Evolutionary conservation across 2,888 invertebrate species (phyloP).

Genomic region (Callimorpha dominula): DNA sequence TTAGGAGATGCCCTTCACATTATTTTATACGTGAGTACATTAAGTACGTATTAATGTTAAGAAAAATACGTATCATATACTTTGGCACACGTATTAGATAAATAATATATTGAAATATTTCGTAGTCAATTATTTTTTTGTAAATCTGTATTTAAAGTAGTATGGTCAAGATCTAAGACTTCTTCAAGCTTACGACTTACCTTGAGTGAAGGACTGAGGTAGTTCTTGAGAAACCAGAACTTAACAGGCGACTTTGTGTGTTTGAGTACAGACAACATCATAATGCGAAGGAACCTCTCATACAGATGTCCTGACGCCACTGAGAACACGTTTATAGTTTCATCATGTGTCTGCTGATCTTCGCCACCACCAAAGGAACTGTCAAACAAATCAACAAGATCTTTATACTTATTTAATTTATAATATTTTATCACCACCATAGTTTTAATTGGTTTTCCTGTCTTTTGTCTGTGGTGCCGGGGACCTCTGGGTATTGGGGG

Average conservation of each 20-base stretch:
- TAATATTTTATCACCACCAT: background rate
- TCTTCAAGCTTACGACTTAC: constrained; percentile 70
- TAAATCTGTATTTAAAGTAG: no score
- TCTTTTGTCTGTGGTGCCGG: no score
- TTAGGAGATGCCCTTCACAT: no score
- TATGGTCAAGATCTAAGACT: background rate
- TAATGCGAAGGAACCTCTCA: constrained; percentile 98
- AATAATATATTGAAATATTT: no score
- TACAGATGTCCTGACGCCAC: constrained; percentile 99
- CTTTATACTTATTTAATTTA: background rate
- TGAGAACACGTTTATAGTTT: constrained; percentile 98
- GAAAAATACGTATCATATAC: no score
- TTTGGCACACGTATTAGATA: no score
- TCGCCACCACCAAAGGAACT: constrained; percentile 87
- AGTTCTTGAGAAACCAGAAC: constrained; percentile 99
- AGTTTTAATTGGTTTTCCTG: background rate
- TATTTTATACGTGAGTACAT: no score
- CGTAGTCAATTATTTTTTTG: no score
- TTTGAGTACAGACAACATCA: constrained; percentile 99
- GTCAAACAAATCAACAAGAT: background rate
- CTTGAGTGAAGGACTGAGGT: constrained; percentile 98
- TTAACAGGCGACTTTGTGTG: constrained; percentile 98
- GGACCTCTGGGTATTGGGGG: background rate
- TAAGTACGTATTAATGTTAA: no score
- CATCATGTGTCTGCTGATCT: constrained; percentile 89